Conservation (phyloP, 2,888 invertebrate species). For the Hydrotaea cyrtoneurina region DNA sequence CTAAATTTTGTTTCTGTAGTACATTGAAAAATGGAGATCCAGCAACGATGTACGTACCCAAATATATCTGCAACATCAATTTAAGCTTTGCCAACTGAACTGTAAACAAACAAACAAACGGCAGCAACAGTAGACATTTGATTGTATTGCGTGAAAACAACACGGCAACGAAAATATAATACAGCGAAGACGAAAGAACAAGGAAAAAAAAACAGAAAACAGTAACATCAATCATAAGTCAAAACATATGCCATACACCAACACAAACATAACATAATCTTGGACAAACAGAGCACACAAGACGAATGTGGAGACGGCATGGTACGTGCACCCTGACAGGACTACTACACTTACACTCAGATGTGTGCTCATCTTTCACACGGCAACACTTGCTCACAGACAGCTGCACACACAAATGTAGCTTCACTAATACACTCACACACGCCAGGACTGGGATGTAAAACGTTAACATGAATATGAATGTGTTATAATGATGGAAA, state of each 20-base stretch:
- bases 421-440: not conserved
- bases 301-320: not conserved
- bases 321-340: too few species aligned
- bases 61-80: not conserved
- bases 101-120: not conserved
- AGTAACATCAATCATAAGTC: slow-evolving; percentile 65
- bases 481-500: slow-evolving; percentile 48
- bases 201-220: slow-evolving; percentile 33
- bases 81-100: not conserved
- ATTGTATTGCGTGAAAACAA: slow-evolving; percentile 43
- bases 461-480: slow-evolving; percentile 30
- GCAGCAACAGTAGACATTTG: slow-evolving; percentile 43
- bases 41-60: too few species aligned
- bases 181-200: slow-evolving; percentile 17
- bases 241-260: slow-evolving; percentile 57
- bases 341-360: not conserved
- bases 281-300: not conserved
- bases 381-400: not conserved
- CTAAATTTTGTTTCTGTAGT: too few species aligned
- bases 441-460: not conserved
- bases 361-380: too few species aligned
- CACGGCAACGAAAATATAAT: slow-evolving; percentile 30
- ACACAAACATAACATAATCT: slow-evolving; percentile 31
- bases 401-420: too few species aligned
- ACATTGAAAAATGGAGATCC: too few species aligned